phyloP scores from a whole-genome alignment of 2,797 vertebrate species.

The Chelonia mydas region DNA sequence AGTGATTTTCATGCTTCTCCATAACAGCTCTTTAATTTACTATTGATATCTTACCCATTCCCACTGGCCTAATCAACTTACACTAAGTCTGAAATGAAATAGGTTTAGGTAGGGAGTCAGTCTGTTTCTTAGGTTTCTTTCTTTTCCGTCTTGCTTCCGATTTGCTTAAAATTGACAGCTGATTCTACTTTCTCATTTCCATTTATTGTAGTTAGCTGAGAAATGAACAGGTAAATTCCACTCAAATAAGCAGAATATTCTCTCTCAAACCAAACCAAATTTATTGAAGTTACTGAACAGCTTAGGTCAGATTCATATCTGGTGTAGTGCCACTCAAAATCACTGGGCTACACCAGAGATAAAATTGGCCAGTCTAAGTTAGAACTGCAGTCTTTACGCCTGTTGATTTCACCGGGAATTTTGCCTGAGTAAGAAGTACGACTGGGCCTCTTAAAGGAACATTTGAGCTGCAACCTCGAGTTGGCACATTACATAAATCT shows the following conservation, averaged over 20 bases:
- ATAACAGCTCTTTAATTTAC: not conserved
- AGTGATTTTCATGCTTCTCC: not conserved
- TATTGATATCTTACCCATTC: not conserved
- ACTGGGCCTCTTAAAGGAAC: not conserved
- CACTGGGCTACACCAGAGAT: not conserved
- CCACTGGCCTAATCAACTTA: not conserved
- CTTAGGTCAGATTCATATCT: not conserved
- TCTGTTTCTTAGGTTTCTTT: not conserved
- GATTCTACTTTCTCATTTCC: not conserved
- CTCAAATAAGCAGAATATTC: not conserved
- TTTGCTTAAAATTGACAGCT: not conserved
- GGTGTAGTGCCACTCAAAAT: not conserved
- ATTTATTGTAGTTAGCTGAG: not conserved
- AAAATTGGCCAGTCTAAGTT: not conserved
- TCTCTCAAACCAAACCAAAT: not conserved
- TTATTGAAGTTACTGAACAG: not conserved
- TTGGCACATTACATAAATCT: slow-evolving; percentile 48
- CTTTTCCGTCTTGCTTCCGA: not conserved
- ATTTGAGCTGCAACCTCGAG: not conserved
- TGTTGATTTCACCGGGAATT: not conserved
- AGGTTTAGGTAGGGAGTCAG: not conserved
- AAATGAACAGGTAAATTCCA: not conserved
- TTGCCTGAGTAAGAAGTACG: not conserved
- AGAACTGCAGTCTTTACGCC: not conserved
- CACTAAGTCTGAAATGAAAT: not conserved